phyloP scores from a whole-genome alignment of 2,113 vertebrate genomes.

The Oreochromis spilurus region DNA sequence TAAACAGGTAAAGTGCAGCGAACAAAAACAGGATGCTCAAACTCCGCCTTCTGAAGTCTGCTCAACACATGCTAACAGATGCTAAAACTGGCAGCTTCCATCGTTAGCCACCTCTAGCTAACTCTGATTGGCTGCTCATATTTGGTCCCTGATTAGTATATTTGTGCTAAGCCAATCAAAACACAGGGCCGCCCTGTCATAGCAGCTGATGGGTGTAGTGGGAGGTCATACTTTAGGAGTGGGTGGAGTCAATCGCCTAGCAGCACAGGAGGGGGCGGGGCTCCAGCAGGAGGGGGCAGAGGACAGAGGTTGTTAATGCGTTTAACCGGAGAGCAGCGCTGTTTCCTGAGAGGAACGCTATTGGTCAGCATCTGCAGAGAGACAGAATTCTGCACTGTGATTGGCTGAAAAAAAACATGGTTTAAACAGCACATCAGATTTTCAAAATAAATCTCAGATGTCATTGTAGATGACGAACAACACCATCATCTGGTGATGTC shows the following conservation, averaged over 20 bases:
- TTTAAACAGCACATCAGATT: not conserved
- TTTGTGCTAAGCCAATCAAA: not conserved
- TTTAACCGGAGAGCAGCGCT: not conserved
- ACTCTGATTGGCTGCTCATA: not conserved
- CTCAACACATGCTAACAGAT: not conserved
- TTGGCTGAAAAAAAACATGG: not conserved
- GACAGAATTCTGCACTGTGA: not conserved
- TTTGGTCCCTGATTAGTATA: not conserved
- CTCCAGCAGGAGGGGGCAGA: not conserved
- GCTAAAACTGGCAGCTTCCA: not conserved
- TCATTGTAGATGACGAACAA: rapidly evolving
- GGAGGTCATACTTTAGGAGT: not conserved
- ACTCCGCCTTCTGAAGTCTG: not conserved
- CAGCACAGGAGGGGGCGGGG: conserved; percentile 8
- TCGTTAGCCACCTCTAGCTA: not conserved
- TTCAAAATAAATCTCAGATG: not conserved
- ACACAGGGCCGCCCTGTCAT: not conserved
- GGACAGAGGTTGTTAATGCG: not conserved
- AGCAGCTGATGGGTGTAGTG: not conserved
- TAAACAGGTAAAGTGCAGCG: not conserved
- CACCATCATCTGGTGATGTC: not conserved
- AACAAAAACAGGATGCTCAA: not conserved
- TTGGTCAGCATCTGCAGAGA: conserved; percentile 49
- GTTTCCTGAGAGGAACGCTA: conserved; percentile 28
- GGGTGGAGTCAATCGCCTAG: not conserved